Conservation (phyloP, 2,888 invertebrate species). For the Vesta saturnalis region DNA sequence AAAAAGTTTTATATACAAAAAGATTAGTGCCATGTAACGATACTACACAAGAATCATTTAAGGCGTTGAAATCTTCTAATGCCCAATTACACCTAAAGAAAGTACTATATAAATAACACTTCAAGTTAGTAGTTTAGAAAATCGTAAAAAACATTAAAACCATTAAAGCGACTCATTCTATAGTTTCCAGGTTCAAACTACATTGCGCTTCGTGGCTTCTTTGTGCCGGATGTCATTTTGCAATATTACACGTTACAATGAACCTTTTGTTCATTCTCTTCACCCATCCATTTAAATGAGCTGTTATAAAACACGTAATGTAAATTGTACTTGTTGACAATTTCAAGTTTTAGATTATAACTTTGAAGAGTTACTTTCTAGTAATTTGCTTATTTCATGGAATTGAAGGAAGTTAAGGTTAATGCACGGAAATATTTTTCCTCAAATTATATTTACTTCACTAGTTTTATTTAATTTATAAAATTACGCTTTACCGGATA, state of each 20-base stretch:
- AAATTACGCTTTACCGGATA: no score
- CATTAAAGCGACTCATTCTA: constrained; percentile 21
- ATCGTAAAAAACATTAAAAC: constrained; percentile 19
- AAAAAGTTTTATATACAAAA: constrained; percentile 10
- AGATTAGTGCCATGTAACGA: no score
- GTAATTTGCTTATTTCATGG: background rate
- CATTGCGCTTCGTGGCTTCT: constrained; percentile 29
- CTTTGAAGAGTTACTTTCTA: background rate
- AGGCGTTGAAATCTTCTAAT: constrained; percentile 14
- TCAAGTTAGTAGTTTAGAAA: constrained; percentile 23
- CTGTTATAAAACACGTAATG: constrained; percentile 32
- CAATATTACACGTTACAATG: constrained; percentile 38
- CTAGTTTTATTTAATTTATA: no score
- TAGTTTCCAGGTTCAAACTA: constrained; percentile 31
- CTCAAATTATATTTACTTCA: no score
- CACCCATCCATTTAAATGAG: constrained; percentile 33
- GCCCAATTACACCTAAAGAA: constrained; percentile 11
- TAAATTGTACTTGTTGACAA: constrained; percentile 24
- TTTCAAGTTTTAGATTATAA: constrained; percentile 9
- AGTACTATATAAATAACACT: constrained; percentile 22
- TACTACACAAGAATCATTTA: constrained; percentile 9
- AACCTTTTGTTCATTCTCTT: constrained; percentile 36
- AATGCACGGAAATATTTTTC: background rate
- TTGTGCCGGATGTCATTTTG: constrained; percentile 39
- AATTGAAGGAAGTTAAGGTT: background rate